Base-by-base conservation (phyloP, 2,797 vertebrate species). In the Poecilia picta region DNA sequence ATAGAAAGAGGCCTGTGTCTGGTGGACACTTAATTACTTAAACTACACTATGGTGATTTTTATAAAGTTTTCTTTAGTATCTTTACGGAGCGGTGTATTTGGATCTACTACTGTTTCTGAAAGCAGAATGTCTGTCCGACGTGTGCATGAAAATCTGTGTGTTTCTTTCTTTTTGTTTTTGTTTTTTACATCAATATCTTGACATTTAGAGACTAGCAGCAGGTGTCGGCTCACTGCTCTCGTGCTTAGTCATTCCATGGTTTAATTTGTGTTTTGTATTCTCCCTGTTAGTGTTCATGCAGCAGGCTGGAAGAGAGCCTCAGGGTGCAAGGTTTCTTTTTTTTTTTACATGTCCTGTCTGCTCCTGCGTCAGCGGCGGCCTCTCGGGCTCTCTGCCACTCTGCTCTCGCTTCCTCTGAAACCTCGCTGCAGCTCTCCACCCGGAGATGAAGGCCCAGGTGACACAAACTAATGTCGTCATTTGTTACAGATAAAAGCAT, bases 171-270 rank as follows among this genome's bases (percentile, higher is more conserved):
- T n/a, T 81, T 87, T 77, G 57, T 75, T 90, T 71, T 75, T 89
- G 84, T 85, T 91, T 86, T 86, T 83, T 49, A 77, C 80, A 51
- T 88, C 74, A 68, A 45, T 80, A 75, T 89, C 18, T 85, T 55
- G 80, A 88, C 74, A 75, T 86, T 89, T 85, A 46, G 78, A 83
- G 78, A 83, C 73, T 43, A 45, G 83, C 76, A 78, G 73, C 85
- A 71, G 83, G 76, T 66, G 55, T 79, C 51, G 45, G 33, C 72
- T 11, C 80, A 80, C 75, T 81, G 82, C 84, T 81, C 46, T 85
- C 83, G 80, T 78, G 79, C 75, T 85, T 81, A 85, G 75, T 92
- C 93, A 94, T 95, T 95, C 93, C 93, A 89, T 89, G 68, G 59
- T 89, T 93, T 89, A 20, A 77, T 93, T 91, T 89, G 85, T 87